Evolutionary conservation across 64 coral and sea anemone species (phyloP), one percentile per base, ranked within the genome.

Genomic region (Pocillopora damicornis): DNA sequence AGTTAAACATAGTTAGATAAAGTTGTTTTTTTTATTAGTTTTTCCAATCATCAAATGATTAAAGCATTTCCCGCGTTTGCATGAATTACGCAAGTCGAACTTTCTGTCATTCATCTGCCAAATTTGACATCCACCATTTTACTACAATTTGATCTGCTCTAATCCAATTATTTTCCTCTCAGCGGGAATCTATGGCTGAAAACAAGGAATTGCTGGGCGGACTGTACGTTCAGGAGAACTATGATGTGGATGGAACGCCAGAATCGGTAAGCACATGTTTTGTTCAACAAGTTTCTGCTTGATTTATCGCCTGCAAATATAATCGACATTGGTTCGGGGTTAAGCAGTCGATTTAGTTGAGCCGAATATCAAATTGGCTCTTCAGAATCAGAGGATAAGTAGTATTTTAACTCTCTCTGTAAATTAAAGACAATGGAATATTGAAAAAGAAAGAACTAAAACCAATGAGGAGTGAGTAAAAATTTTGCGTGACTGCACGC

Each of bases 181-280:
- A 71, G 67, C 67, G 22, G 67, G 65, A 17, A 15, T 22, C 8
- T 35, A 85, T 85, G 81, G 81, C 81, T 5, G 81, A 85, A 58
- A 93, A 92, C 83, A 96, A 96, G 45, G 73, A 96, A 37, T 88
- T 89, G 57, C 66, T 96, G 36, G 94, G 91, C 11, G 77, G 91
- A 0, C 84, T 96, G 22, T 93, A 87, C 25, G 77, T 96, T 13
- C 87, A 96, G 72, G 91, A 96, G 2, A 86, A 93, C 57, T 96
- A 92, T 77, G 79, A 90, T 15, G 82, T 96, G 0, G 88, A 93
- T 22, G 94, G 94, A 0, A 83, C 92, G 15, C 80, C 88, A 4
- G 88, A 93, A 3, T 57, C 87, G 73, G 94, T 96, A 69, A 88
- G 90, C 83, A 26, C 25, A 34, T 37, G 13, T 17, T 38, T 16